Conservation (phyloP, 2,113 vertebrate genomes). For the Sula dactylatra region DNA sequence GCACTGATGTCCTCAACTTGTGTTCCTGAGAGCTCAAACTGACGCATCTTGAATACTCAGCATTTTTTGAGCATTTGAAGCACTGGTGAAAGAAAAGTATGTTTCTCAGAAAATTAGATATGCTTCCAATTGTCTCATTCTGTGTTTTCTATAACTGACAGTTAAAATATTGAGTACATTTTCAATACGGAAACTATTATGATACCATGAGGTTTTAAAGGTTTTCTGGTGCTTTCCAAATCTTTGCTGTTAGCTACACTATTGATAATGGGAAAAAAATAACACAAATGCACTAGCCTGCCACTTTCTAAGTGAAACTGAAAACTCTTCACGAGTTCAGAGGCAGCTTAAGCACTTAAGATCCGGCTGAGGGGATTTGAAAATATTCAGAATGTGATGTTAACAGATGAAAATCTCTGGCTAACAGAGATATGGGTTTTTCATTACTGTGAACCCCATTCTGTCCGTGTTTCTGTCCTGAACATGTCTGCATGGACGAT, state of each 20-base stretch:
- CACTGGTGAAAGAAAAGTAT: neutral
- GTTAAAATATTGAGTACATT: neutral
- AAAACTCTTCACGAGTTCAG: neutral
- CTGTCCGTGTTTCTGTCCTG: neutral
- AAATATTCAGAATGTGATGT: neutral
- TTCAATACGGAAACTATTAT: neutral
- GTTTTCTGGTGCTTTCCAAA: neutral
- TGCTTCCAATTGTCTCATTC: neutral
- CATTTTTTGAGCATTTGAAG: slow-evolving; percentile 12
- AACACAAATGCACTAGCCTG: neutral
- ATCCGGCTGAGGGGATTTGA: neutral
- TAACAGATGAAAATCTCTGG: neutral
- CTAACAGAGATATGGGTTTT: neutral
- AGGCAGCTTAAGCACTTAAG: neutral
- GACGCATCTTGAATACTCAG: neutral
- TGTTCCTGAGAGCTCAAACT: neutral
- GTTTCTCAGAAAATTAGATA: slow-evolving; percentile 8
- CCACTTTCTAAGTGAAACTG: neutral
- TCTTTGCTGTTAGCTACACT: neutral
- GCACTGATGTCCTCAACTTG: neutral
- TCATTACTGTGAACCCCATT: neutral
- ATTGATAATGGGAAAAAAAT: neutral
- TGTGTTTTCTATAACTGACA: neutral
- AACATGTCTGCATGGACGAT: neutral
- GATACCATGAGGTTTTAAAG: neutral